Conservation (phyloP, 2,113 vertebrate genomes). For the Noctilio leporinus region DNA sequence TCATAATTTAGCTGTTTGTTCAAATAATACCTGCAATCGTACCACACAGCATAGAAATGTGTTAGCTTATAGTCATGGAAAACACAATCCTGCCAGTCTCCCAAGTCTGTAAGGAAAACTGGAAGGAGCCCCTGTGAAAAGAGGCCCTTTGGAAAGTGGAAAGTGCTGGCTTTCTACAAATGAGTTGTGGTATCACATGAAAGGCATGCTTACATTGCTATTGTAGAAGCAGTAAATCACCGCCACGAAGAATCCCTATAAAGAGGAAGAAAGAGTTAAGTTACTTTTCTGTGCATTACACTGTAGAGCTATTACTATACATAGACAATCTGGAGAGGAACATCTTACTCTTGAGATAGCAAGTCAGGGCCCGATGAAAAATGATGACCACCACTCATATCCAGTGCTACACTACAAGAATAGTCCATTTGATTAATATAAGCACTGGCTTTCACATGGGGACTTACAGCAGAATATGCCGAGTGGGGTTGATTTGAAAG, state of each 20-base stretch:
- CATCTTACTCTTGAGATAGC: neutral
- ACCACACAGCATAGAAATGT: neutral
- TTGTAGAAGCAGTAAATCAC: constrained; percentile 99
- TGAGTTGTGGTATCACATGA: neutral
- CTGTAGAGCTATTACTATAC: constrained; percentile 1
- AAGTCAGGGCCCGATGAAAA: neutral
- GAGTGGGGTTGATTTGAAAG: neutral
- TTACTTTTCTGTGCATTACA: neutral
- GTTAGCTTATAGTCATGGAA: neutral
- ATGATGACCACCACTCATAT: neutral
- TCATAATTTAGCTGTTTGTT: neutral
- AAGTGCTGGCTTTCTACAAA: neutral
- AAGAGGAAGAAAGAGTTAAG: constrained; percentile 41
- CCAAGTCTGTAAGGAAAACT: neutral
- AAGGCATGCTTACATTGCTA: constrained; percentile 86
- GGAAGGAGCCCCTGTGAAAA: neutral
- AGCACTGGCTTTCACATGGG: neutral
- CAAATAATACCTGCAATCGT: neutral
- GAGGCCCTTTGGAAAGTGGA: neutral
- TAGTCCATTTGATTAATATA: neutral
- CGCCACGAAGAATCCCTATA: constrained; percentile 94
- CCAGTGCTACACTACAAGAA: neutral
- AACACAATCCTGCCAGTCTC: neutral
- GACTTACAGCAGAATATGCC: neutral
- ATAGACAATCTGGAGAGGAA: neutral